Evolutionary conservation across 2,113 vertebrate species (phyloP), one percentile per base, ranked within the genome.

Genomic region (Psettodes erumei): DNA sequence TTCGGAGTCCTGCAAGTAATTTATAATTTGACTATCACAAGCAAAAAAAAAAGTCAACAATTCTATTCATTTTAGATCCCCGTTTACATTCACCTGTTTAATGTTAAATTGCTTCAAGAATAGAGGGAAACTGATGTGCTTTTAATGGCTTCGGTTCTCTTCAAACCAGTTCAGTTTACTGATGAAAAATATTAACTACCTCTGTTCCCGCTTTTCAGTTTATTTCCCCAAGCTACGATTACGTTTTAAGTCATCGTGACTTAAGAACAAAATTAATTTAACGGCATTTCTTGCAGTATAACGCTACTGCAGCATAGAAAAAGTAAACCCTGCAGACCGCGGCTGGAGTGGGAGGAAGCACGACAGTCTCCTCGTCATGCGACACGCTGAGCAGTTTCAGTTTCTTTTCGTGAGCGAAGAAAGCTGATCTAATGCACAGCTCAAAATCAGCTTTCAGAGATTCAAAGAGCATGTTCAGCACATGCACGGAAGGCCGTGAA

Each of bases 241-340:
- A 35, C 15, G 11, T 30, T 21, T 48, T 2, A 6, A 32, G 3
- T 72, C 19, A 38, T 7, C 40, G 30, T 59, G 21, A 64, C 33
- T 47, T 59, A 5, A 33, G 35, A 11, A 43, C 9, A 23, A 59
- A 62, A 30, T 9, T 7, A 12, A 13, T 27, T 40, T 35, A 28
- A n/a, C 62, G 12, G 18, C 1, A 1, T 38, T 35, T 65, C 75
- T 67, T 90, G 86, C 81, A 87, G 90, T 91, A 87, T 67, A 58
- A 80, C 1, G 23, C 51, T 86, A 86, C 86, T 89, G 81, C 88
- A 90, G 50, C 53, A 68, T 19, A 42, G 47, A 63, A 33, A 13
- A n/a, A 2, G 1, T 42, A 40, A 68, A 33, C 35, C 35, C 62
- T 48, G 27, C 60, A 51, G 16, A 47, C 25, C 0, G 6, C 43